Conservation (phyloP, 2,888 invertebrate genomes). For the Sinodicranocentrus sp. region DNA sequence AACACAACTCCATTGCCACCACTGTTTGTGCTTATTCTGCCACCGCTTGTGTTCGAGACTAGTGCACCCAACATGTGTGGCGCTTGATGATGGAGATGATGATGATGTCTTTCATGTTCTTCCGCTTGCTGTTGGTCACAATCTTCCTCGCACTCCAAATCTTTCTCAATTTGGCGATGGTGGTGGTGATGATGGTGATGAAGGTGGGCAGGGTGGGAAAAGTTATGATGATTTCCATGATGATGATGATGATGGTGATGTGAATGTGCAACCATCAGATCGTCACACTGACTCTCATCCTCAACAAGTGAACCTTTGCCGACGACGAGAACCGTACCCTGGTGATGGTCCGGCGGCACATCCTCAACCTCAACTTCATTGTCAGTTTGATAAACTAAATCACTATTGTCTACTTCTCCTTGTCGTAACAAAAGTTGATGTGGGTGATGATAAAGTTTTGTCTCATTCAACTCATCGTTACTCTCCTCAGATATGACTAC, state of each 20-base stretch:
- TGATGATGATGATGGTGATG: constrained; percentile 19
- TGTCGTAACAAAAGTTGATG: constrained; percentile 41
- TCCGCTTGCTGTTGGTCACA: constrained; percentile 26
- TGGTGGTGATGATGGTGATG: constrained; percentile 49
- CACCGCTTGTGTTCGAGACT: constrained; percentile 41
- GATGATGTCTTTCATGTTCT: constrained; percentile 63
- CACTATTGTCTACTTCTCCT: constrained; percentile 53
- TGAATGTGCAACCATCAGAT: background rate
- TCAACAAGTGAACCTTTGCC: constrained; percentile 32
- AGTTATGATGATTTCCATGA: background rate
- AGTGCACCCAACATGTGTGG: constrained; percentile 36
- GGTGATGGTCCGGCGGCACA: constrained; percentile 14
- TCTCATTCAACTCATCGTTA: constrained; percentile 35
- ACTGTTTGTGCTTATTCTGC: constrained; percentile 35
- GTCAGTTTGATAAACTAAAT: constrained; percentile 61
- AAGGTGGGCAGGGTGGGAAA: constrained; percentile 27
- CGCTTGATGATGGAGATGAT: constrained; percentile 50
- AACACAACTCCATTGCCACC: constrained; percentile 42
- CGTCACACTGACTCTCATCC: constrained; percentile 21
- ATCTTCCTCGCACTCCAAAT: constrained; percentile 41
- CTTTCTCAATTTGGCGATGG: constrained; percentile 27
- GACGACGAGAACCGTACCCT: constrained; percentile 36
- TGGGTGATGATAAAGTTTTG: constrained; percentile 36
- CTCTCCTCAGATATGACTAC: constrained; percentile 58
- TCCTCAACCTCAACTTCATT: constrained; percentile 57